Conservation (phyloP, 1,140 invertebrate species). For the Macrotrachela quadricornifera region DNA sequence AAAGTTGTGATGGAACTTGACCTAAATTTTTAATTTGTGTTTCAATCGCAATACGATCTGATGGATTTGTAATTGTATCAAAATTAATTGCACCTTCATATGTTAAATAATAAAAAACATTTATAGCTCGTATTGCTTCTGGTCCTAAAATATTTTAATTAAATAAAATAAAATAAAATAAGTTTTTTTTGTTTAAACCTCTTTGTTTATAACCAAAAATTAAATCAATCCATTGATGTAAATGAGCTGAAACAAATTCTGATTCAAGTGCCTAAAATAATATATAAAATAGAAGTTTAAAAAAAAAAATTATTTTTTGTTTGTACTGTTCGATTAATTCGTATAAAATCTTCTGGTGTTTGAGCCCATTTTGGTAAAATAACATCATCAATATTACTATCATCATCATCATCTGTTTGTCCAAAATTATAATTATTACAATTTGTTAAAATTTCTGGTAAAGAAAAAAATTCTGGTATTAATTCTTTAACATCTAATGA, state of each 20-base stretch:
- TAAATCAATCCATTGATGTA: conserved; percentile 98
- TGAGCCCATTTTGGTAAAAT: conserved; percentile 84
- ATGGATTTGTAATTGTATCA: conserved; percentile 62
- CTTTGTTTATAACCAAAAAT: conserved; percentile 98
- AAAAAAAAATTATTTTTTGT: too few relatives aligned
- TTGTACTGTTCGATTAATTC: conserved; percentile 77
- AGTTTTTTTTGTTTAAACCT: conserved; percentile 30
- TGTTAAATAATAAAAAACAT: conserved; percentile 96
- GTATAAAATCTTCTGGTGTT: conserved; percentile 80
- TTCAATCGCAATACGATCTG: conserved; percentile 73
- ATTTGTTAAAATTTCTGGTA: conserved; percentile 97
- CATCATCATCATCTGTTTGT: conserved; percentile 50
- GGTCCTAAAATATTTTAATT: conserved; percentile 39
- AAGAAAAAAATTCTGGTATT: conserved; percentile 92
- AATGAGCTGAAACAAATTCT: conserved; percentile 93
- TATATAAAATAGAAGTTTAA: too few relatives aligned
- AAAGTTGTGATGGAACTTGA: conserved; percentile 82
- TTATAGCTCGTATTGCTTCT: conserved; percentile 81
- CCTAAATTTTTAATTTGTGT: conserved; percentile 96
- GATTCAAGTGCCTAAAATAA: conserved; percentile 60
- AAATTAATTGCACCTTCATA: conserved; percentile 91
- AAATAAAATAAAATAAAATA: too few relatives aligned
- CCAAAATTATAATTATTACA: conserved; percentile 64
- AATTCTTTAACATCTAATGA: conserved; percentile 97
- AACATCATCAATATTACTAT: conserved; percentile 55